Evolutionary conservation across 2,888 invertebrate genomes (phyloP).

Genomic region (Lottia gigantea): DNA sequence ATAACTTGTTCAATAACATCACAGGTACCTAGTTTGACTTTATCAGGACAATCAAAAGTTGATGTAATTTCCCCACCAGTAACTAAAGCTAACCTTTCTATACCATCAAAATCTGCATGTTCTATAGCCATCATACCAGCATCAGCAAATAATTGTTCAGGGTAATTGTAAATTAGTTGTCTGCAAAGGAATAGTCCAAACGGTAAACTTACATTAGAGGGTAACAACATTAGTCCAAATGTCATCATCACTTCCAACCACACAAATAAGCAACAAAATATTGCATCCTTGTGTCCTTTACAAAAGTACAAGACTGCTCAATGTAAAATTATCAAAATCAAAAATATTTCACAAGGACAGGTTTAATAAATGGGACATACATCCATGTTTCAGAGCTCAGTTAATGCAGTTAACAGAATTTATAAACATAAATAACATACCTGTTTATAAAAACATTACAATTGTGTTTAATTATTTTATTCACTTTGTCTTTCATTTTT

Average conservation of each 20-base stretch:
- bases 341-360: too few species aligned
- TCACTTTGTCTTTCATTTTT: slow-evolving; percentile 99
- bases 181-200: slow-evolving; percentile 68
- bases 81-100: slow-evolving; percentile 95
- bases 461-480: slow-evolving; percentile 92
- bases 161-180: slow-evolving; percentile 99
- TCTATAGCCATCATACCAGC: slow-evolving; percentile 99
- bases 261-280: background rate
- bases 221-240: too few species aligned
- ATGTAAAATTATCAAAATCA: too few species aligned
- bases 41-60: slow-evolving; percentile 93
- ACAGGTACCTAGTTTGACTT: slow-evolving; percentile 93
- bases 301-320: background rate
- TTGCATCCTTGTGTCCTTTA: background rate
- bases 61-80: slow-evolving; percentile 96
- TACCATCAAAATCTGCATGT: slow-evolving; percentile 99
- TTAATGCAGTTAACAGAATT: background rate
- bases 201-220: too few species aligned
- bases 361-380: too few species aligned
- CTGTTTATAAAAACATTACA: slow-evolving; percentile 98
- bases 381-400: background rate
- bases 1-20: slow-evolving; percentile 97
- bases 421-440: slow-evolving; percentile 57
- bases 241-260: background rate
- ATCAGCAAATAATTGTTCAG: slow-evolving; percentile 98